Evolutionary conservation across 2,888 invertebrate species (phyloP).

Genomic region (Cosmopolites sordidus): DNA sequence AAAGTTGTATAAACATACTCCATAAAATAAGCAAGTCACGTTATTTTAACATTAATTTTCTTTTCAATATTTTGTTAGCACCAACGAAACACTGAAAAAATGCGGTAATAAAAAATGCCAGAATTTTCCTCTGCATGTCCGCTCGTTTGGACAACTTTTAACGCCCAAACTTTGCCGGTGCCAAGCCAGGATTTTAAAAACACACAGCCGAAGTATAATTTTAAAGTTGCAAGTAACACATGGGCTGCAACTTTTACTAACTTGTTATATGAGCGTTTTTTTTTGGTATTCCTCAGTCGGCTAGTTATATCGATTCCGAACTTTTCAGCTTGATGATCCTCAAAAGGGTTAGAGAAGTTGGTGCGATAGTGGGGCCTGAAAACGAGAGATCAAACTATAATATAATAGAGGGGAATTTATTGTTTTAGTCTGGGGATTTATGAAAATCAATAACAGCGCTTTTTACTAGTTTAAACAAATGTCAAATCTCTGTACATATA

Average conservation of each 20-base stretch:
- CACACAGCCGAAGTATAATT: slow-evolving; percentile 25
- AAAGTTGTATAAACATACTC: too few species aligned
- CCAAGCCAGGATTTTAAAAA: slow-evolving; percentile 23
- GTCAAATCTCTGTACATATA: too few species aligned
- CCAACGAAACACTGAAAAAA: not conserved
- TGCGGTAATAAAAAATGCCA: not conserved
- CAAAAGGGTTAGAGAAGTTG: slow-evolving; percentile 43
- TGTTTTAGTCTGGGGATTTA: too few species aligned
- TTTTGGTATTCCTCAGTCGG: slow-evolving; percentile 26
- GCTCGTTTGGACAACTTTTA: not conserved
- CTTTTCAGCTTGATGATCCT: slow-evolving; percentile 46
- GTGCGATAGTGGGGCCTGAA: too few species aligned
- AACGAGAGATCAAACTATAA: too few species aligned
- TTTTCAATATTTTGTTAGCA: too few species aligned
- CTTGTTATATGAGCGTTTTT: slow-evolving; percentile 25
- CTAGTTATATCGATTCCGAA: slow-evolving; percentile 44
- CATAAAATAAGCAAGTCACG: too few species aligned
- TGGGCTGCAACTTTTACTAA: slow-evolving; percentile 26
- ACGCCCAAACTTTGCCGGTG: slow-evolving; percentile 1
- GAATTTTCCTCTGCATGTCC: slow-evolving; percentile 1
- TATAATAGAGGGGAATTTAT: too few species aligned
- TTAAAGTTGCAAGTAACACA: slow-evolving; percentile 28
- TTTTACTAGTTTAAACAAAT: too few species aligned
- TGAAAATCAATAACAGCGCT: too few species aligned
- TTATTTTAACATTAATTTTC: too few species aligned